Percentiles rank a stretch among this genome's conserved stretches.
phyloP scores from a whole-genome alignment of 2,888 invertebrate species.

The Bombyx huttoni region DNA sequence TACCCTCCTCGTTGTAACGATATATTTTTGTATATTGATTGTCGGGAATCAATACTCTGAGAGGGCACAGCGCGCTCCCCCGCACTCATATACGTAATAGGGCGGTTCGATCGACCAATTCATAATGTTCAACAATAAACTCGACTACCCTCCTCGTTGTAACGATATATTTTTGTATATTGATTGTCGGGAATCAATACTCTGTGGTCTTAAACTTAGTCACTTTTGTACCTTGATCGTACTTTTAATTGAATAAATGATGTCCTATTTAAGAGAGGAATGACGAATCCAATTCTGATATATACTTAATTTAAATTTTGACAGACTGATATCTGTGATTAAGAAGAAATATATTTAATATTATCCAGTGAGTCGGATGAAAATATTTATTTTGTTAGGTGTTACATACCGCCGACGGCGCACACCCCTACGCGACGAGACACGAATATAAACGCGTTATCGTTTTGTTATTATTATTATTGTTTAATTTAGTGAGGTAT shows the following conservation, averaged over 20 bases:
- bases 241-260: constrained; percentile 56
- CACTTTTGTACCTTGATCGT: constrained; percentile 70
- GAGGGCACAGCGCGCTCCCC: constrained; percentile 16
- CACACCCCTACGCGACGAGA: constrained; percentile 43
- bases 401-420: constrained; percentile 64
- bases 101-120: constrained; percentile 55
- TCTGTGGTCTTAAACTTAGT: constrained; percentile 65
- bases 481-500: constrained; percentile 41
- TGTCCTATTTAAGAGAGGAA: constrained; percentile 60
- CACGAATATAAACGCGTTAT: constrained; percentile 21
- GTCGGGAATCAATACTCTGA: constrained; percentile 62
- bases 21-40: constrained; percentile 23
- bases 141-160: constrained; percentile 40
- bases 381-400: constrained; percentile 69
- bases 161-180: constrained; percentile 17
- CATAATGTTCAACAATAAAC: constrained; percentile 38
- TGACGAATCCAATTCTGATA: constrained; percentile 69
- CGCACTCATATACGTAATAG: constrained; percentile 36
- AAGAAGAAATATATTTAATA: constrained; percentile 70
- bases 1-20: constrained; percentile 43
- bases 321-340: constrained; percentile 74
- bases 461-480: constrained; percentile 30
- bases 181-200: constrained; percentile 57
- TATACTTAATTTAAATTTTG: constrained; percentile 73
- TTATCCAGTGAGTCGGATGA: constrained; percentile 71